A percentile compares a stretch with the other conserved stretches of the same genome.
phyloP scores from a whole-genome alignment of 2,888 invertebrate genomes.

The Chesias legatella region DNA sequence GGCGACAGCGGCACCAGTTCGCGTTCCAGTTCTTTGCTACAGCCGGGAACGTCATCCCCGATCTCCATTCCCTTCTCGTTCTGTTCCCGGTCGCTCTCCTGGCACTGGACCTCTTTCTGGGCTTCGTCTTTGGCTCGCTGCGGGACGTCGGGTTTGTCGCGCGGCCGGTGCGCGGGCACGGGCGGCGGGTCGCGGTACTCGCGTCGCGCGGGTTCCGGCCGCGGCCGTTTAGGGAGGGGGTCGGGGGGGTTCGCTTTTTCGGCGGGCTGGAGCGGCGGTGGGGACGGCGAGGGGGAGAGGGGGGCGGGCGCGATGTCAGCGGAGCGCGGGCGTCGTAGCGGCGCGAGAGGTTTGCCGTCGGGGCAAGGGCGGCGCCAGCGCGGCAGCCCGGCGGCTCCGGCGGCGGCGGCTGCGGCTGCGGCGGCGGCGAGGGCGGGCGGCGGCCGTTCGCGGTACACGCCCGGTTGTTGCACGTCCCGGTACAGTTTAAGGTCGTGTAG shows the following conservation, averaged over 20 bases:
- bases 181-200: slow-evolving; percentile 1
- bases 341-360: slow-evolving; percentile 4
- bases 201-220: neutral
- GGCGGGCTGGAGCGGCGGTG: neutral
- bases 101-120: too few species aligned
- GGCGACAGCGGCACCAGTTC: neutral
- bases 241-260: slow-evolving; percentile 8
- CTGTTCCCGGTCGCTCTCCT: neutral
- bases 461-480: slow-evolving; percentile 5
- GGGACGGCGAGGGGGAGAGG: neutral
- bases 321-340: slow-evolving; percentile 10
- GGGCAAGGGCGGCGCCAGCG: slow-evolving; percentile 9
- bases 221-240: slow-evolving; percentile 7
- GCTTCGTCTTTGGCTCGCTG: neutral
- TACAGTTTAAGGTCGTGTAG: slow-evolving; percentile 11
- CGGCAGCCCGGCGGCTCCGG: neutral
- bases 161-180: neutral
- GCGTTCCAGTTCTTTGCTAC: neutral
- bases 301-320: neutral
- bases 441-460: slow-evolving; percentile 3
- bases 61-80: neutral
- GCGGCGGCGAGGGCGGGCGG: too few species aligned
- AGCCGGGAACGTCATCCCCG: neutral
- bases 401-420: neutral
- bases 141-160: slow-evolving; percentile 8